Conservation (phyloP, 2,888 invertebrate species). For the Mesochorus sp. region DNA sequence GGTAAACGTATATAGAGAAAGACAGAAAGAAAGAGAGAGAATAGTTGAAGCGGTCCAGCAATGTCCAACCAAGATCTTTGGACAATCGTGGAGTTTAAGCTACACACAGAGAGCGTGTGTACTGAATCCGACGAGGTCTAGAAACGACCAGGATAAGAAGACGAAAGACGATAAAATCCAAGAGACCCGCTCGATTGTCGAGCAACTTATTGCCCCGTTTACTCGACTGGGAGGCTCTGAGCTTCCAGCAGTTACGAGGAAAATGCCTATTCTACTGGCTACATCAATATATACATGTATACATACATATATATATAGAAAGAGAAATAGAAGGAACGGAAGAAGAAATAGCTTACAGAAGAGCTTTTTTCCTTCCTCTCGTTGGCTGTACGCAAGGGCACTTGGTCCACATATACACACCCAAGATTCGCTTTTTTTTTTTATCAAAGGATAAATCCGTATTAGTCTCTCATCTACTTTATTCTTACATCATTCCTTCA, state of each 20-base stretch:
- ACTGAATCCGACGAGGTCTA: slow-evolving; percentile 38
- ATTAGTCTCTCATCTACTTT: slow-evolving; percentile 49
- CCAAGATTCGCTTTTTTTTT: slow-evolving; percentile 19
- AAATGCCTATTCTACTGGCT: slow-evolving; percentile 56
- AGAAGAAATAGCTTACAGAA: slow-evolving; percentile 53
- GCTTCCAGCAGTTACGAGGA: slow-evolving; percentile 48
- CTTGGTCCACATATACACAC: slow-evolving; percentile 7
- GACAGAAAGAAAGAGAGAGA: background rate
- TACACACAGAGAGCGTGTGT: slow-evolving; percentile 17
- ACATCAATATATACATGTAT: background rate
- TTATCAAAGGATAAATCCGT: slow-evolving; percentile 48
- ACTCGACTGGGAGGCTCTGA: slow-evolving; percentile 33
- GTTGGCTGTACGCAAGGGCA: slow-evolving; percentile 21
- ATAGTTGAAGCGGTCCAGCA: slow-evolving; percentile 32
- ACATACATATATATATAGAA: background rate
- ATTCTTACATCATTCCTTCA: slow-evolving; percentile 40
- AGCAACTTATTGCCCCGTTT: slow-evolving; percentile 61
- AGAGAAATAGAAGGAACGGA: slow-evolving; percentile 2
- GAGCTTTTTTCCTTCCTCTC: slow-evolving; percentile 46
- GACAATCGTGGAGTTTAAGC: slow-evolving; percentile 58
- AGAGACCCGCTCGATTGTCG: slow-evolving; percentile 60
- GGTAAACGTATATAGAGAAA: background rate
- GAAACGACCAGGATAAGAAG: slow-evolving; percentile 48
- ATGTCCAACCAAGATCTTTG: slow-evolving; percentile 35
- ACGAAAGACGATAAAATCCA: slow-evolving; percentile 61